Base-by-base conservation (phyloP, 2,888 invertebrate genomes). In the Acrobasis repandana region DNA sequence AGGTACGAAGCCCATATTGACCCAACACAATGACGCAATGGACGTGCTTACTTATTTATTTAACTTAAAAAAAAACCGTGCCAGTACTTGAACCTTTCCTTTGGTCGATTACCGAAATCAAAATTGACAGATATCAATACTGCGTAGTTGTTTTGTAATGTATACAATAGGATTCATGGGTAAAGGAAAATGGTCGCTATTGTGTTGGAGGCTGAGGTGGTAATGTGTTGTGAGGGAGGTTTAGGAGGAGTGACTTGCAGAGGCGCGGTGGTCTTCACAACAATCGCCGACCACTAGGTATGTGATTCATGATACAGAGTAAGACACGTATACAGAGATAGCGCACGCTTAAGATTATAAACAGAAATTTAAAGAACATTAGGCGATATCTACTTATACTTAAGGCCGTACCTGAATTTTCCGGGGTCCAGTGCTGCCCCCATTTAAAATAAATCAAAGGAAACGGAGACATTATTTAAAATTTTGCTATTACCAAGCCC, bases 241-340 rank as follows among this genome's bases (percentile, higher is more conserved):
- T 51, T 61, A 68, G 70, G 67, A 61, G 70, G 77, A 79, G 80
- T 88, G 88, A 88, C 88, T 88, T 87, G 88, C 88, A 87, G 71
- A 86, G 82, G 77, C 85, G 81, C 76, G 88, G 88, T 88, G 88
- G 88, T 88, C 88, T 79, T 76, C 77, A 77, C 75, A 76, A 79
- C 81, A 85, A 82, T 79, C 76, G 77, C 76, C 78, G 81, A 77
- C 76, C 83, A 79, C 81, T 79, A 78, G 76, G 2, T 51, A 72
- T 75, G 75, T 77, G 77, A 73, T 72, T 70, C 66, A 66, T 57
- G 63, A 49, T 51, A 65, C 47, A 73, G 69, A 61, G 61, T 59
- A 61, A 33, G 14, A n/a, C n/a, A 4, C 3, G 4, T 43, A 59
- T 33, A 46, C 34, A 52, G 52, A 60, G 52, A 47, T 10, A 47